These are phyloP conservation scores for Aselliscus stoliczkanus DNA, from an alignment of 2,797 vertebrate species.

Conservation along the genomic window DNA sequence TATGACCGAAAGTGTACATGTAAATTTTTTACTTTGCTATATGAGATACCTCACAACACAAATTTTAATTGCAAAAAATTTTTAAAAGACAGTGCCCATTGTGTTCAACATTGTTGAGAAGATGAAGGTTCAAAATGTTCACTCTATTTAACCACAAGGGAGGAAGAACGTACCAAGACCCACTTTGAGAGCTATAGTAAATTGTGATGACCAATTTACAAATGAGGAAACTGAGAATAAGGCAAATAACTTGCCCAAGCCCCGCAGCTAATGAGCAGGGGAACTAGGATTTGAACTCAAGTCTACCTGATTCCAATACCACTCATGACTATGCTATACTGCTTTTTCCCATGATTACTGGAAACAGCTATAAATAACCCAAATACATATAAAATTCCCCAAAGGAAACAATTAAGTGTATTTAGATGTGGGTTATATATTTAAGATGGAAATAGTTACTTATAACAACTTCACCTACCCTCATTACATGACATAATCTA, in stretches of 20 bases:
- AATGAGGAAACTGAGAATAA: constrained; percentile 6
- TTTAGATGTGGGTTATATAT: neutral
- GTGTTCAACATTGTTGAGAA: neutral
- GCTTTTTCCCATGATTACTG: neutral
- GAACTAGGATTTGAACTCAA: neutral
- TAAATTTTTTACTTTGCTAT: neutral
- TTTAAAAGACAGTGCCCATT: neutral
- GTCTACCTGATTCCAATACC: neutral
- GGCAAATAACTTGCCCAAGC: neutral
- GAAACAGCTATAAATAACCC: neutral
- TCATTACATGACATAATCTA: neutral
- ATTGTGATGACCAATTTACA: neutral
- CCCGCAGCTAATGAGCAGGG: neutral
- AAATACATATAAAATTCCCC: neutral
- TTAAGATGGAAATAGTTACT: neutral
- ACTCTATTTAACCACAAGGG: neutral
- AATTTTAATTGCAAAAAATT: neutral
- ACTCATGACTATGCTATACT: neutral
- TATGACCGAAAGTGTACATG: neutral
- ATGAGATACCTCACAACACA: neutral
- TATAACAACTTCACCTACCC: neutral
- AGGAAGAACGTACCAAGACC: neutral
- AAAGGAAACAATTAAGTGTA: neutral
- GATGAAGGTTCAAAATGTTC: neutral
- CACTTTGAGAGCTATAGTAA: neutral